Base-by-base conservation (phyloP, 2,797 vertebrate genomes). In the Petrocephalus schoutedeni region DNA sequence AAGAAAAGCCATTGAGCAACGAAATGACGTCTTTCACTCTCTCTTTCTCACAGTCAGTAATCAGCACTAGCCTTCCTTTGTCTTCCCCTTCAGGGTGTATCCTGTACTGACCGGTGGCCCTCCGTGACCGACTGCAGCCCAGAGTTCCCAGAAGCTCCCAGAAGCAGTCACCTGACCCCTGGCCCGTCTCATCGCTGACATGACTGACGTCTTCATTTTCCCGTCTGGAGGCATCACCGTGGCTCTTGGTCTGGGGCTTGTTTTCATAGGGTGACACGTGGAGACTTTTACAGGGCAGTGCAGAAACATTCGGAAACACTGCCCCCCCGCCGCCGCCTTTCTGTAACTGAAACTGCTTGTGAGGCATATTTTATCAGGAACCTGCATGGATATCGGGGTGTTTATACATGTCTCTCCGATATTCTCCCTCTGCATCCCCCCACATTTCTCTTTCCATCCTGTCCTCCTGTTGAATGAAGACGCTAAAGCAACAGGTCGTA, bases 1-100 rank as follows among this genome's bases (percentile, higher is more conserved):
- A 74, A 90, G 85, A 90, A 92, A 85, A 88, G 91, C 94, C 93
- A 93, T 91, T 92, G 92, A 87, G 92, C 91, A 93, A 94, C 95
- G 94, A 95, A 95, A 89, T 95, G 94, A 96, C 93, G 94, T 96
- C 92, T 92, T 85, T 91, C 59, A 90, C 92, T 93, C 89, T 92
- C 90, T 90, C 89, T 94, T 92, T 92, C 89, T 92, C 90, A 86
- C 85, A 90, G 91, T 90, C 87, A 88, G 88, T 89, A 89, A 93
- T 92, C 88, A 88, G 49, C 71, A 90, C 89, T 90, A 87, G 91
- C 86, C 85, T 51, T 54, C 21, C 36, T 49, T 87, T 87, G 67
- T 89, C 89, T 89, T 87, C 53, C 88, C 87, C 9, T 89, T 91
- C 89, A 90, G 90, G 58, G 86, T 80, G 91, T 90, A 84, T 91